Base-by-base conservation (phyloP, 37 sponge, comb jelly and placozoan species). In the Lycopodina hypogea region DNA sequence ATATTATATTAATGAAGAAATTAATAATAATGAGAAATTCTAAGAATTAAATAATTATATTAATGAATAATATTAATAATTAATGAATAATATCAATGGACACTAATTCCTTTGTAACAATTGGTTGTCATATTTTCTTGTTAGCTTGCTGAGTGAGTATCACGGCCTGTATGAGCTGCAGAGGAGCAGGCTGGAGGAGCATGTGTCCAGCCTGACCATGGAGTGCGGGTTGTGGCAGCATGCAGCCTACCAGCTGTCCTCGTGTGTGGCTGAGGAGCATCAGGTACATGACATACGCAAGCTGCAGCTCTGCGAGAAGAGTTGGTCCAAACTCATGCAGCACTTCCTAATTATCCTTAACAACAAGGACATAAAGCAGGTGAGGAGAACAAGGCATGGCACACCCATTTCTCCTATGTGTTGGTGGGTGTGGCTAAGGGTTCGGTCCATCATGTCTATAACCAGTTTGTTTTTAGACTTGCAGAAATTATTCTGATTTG, bases 101-200 rank as follows among this genome's bases (percentile, higher is more conserved):
- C n/a, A n/a, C n/a, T n/a, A n/a, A n/a, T n/a, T n/a, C n/a, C n/a
- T n/a, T n/a, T n/a, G n/a, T n/a, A n/a, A n/a, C n/a, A n/a, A n/a
- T n/a, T n/a, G n/a, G n/a, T n/a, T n/a, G n/a, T n/a, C n/a, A n/a
- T n/a, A n/a, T n/a, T n/a, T n/a, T n/a, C n/a, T n/a, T n/a, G n/a
- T n/a, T 60, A 95, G 93, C 67, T 40, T 93, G 35, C 74, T 98
- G 9, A 67, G 79, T n/a, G 99, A 98, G 86, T 98, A 98, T 72
- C 92, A 93, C 62, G 86, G 78, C 28, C 71, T 98, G 59, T 98
- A 98, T 56, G 99, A 98, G 72, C 84, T 98, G 21, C 99, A 98
- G 77, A 78, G 99, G 41, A 86, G 74, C 42, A 82, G 99, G 63
- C 57, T 98, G 57, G 94, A 93, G 72, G 59, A 78, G 36, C 89